Evolutionary conservation across 2,113 vertebrate species (phyloP).

Genomic region (Rhinolophus sinicus): DNA sequence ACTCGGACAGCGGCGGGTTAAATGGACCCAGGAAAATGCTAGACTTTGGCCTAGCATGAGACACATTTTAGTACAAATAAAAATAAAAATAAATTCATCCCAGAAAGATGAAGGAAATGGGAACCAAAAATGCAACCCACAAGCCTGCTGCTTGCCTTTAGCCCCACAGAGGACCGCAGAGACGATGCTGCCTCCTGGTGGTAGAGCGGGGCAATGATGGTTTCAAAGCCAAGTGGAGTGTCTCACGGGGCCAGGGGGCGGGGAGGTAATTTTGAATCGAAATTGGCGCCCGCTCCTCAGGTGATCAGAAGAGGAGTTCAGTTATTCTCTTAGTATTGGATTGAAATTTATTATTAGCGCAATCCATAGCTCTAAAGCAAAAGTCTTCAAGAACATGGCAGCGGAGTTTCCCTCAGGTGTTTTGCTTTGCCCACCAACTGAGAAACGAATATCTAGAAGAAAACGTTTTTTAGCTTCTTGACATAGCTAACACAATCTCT

Average conservation of each 20-base stretch:
- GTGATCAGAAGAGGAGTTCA: not conserved
- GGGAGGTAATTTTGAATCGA: not conserved
- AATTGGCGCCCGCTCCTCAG: not conserved
- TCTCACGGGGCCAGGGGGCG: accelerated
- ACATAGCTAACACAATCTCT: not conserved
- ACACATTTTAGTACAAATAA: not conserved
- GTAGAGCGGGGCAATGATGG: not conserved
- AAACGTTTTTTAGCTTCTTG: not conserved
- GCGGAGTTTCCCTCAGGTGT: not conserved
- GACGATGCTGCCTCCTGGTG: conserved; percentile 43
- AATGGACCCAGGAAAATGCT: not conserved
- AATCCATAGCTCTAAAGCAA: not conserved
- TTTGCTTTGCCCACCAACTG: not conserved
- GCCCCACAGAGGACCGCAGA: accelerated
- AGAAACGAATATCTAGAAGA: conserved; percentile 29
- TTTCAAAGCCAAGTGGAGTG: accelerated
- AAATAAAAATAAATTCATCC: not conserved
- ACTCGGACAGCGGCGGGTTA: not conserved
- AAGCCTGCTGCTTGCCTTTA: not conserved
- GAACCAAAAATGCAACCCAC: not conserved
- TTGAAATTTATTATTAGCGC: not conserved
- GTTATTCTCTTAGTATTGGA: not conserved
- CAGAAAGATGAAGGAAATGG: conserved; percentile 33
- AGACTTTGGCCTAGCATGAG: not conserved
- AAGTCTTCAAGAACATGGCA: not conserved